Base-by-base conservation (phyloP, 2,113 vertebrate genomes). In the Myiagra hebetior region DNA sequence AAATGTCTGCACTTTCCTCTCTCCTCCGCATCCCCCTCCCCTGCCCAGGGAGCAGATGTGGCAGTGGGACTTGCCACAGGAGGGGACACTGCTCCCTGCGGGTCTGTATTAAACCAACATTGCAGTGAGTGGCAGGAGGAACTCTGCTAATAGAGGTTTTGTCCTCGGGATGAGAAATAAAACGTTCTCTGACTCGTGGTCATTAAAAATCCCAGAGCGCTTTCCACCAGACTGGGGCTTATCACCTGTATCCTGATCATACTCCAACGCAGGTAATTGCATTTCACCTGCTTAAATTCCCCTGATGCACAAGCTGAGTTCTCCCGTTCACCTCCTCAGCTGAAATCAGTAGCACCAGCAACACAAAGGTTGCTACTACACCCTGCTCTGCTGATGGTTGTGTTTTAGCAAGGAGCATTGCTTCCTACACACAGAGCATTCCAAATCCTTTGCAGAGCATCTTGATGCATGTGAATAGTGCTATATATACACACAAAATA, bases 21-120 rank as follows among this genome's bases (percentile, higher is more conserved):
- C 0, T 0, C 42, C 28, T 35, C 70, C 0, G 0, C 16, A 23
- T n/a, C 60, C 10, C 30, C 41, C 20, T 72, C 15, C 35, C 23
- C 63, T 10, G 35, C 15, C 1, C 52, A 23, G 39, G 60, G 33
- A 55, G 72, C 68, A 81, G 57, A 28, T 1, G 11, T 33, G 31
- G 55, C 4, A 2, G 0, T 0, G 3, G 42, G 3, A 24, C 64
- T 65, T 3, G 8, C 67, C 4, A 3, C n/a, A 15, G 82, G 72
- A 89, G 37, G 56, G 87, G 60, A 60, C 73, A 12, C 15, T 10
- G 24, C 3, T 84, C 63, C 82, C 78, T 41, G 0, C 0, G 1
- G 53, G 56, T 35, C 57, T 0, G 0, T 24, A 10, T 67, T 44
- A 75, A 68, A 35, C 44, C 28, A 72, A 27, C 5, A 1, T 1